phyloP scores from a whole-genome alignment of 2,797 vertebrate genomes.

The Triplophysa bombifrons region DNA sequence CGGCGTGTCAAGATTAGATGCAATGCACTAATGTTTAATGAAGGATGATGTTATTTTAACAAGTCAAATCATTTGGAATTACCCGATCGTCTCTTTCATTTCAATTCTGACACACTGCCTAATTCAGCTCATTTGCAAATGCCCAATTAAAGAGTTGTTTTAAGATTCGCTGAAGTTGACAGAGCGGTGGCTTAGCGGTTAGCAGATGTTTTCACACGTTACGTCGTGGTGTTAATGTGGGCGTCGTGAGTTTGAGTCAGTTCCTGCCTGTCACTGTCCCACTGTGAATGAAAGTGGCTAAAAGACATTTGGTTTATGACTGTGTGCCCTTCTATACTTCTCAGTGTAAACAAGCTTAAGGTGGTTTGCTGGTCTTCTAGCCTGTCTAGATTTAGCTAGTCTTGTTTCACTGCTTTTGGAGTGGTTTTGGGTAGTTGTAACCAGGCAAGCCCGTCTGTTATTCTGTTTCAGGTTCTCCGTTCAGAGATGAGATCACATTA shows the following conservation, averaged over 20 bases:
- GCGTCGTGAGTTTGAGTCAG: not conserved
- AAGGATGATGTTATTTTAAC: slow-evolving; percentile 37
- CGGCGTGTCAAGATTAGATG: slow-evolving; percentile 16
- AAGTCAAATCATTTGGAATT: slow-evolving; percentile 36
- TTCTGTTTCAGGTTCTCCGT: slow-evolving; percentile 81
- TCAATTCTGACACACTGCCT: slow-evolving; percentile 27
- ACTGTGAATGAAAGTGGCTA: not conserved
- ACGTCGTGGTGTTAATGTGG: slow-evolving; percentile 13
- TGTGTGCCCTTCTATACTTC: not conserved
- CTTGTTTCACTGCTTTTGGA: not conserved
- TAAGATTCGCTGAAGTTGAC: not conserved
- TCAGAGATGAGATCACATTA: slow-evolving; percentile 90
- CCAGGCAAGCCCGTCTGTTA: not conserved
- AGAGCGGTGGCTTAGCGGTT: not conserved
- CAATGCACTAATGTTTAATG: slow-evolving; percentile 29
- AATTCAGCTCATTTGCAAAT: slow-evolving; percentile 18
- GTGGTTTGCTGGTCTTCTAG: not conserved
- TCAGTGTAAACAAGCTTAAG: not conserved
- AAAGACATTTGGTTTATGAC: not conserved
- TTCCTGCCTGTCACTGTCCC: not conserved
- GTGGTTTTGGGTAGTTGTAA: not conserved
- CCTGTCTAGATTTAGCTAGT: not conserved
- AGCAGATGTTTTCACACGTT: not conserved
- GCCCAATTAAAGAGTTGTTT: not conserved
- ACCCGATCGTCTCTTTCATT: slow-evolving; percentile 11